phyloP scores from a whole-genome alignment of 2,113 vertebrate species.

The Ahaetulla prasina region DNA sequence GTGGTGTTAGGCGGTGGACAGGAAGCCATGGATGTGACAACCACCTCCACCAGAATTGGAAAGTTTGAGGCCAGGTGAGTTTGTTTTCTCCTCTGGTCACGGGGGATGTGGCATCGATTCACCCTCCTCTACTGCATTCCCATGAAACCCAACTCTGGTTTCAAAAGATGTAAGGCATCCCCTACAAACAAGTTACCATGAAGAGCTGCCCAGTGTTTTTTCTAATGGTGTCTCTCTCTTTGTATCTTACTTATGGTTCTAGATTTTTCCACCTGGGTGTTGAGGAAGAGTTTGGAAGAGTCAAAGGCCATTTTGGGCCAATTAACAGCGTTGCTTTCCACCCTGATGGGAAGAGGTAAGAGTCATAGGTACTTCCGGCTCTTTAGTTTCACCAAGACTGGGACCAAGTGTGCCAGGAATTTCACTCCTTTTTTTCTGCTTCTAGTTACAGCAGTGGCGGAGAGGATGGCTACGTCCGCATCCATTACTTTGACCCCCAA shows the following conservation, averaged over 20 bases:
- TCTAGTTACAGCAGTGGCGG: slow-evolving; percentile 94
- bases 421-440: slow-evolving; percentile 12
- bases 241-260: background rate
- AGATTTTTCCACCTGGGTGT: slow-evolving; percentile 96
- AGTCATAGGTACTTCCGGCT: fast-evolving
- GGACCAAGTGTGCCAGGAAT: background rate
- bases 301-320: slow-evolving; percentile 96
- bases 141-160: background rate
- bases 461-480: slow-evolving; percentile 93
- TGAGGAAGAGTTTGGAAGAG: slow-evolving; percentile 96
- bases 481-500: slow-evolving; percentile 95
- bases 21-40: slow-evolving; percentile 98
- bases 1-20: slow-evolving; percentile 97
- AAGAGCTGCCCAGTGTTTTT: fast-evolving
- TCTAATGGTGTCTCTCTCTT: background rate
- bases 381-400: background rate
- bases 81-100: background rate
- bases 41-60: slow-evolving; percentile 95
- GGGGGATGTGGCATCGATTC: fast-evolving
- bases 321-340: slow-evolving; percentile 98
- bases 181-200: background rate
- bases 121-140: background rate
- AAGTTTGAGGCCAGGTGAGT: slow-evolving; percentile 95
- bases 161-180: background rate
- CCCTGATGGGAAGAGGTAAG: slow-evolving; percentile 94